phyloP scores from a whole-genome alignment of 2,113 vertebrate genomes.

The Climacteris rufus region DNA sequence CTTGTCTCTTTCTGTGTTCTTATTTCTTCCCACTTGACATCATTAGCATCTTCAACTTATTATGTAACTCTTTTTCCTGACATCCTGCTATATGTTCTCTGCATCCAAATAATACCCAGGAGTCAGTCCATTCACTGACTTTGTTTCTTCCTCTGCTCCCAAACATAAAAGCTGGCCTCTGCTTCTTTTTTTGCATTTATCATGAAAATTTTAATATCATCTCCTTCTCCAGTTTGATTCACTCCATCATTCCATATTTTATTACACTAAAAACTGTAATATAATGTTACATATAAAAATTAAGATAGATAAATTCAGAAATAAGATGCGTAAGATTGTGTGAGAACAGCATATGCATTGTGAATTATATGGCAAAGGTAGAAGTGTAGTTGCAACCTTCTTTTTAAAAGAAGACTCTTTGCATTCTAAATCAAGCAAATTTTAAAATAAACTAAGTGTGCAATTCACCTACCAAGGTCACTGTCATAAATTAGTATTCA shows the following conservation, averaged over 20 bases:
- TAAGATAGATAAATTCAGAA: background rate
- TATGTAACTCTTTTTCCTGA: background rate
- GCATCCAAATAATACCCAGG: background rate
- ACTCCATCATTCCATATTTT: background rate
- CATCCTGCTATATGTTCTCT: background rate
- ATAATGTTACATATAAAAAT: background rate
- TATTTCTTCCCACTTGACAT: background rate
- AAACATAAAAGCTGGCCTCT: background rate
- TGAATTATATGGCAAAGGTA: background rate
- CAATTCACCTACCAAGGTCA: background rate
- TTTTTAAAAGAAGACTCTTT: background rate
- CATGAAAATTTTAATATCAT: background rate
- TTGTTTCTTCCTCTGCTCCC: background rate
- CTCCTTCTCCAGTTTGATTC: background rate
- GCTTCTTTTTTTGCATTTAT: background rate
- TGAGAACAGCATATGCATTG: background rate
- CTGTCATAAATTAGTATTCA: background rate
- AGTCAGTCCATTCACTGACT: background rate
- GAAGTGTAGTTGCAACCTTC: background rate
- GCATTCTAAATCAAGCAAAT: background rate
- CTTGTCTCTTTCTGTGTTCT: background rate
- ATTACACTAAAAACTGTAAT: background rate
- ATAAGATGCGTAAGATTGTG: background rate
- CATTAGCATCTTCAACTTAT: background rate
- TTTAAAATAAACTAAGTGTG: background rate